Conservation (phyloP, 64 coral and sea anemone species). For the Actinia tenebrosa region DNA sequence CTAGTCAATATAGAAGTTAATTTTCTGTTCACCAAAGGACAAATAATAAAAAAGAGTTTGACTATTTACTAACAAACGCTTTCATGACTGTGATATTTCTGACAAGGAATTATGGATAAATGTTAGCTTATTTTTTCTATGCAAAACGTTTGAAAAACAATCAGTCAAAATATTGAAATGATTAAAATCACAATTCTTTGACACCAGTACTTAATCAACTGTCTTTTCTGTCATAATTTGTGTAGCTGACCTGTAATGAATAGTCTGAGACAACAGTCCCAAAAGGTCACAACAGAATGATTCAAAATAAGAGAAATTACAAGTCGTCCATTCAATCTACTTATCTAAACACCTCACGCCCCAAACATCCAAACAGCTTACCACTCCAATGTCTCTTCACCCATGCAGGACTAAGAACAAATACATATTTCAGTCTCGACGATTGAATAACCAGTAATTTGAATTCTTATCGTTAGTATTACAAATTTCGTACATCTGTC, state of each 20-base stretch:
- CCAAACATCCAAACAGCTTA: neutral
- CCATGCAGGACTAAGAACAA: neutral
- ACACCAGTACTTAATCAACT: too few relatives aligned
- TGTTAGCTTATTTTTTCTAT: neutral
- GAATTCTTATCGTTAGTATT: neutral
- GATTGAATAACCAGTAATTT: neutral
- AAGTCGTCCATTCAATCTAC: neutral
- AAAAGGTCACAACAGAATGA: neutral
- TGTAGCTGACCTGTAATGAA: neutral
- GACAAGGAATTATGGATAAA: neutral
- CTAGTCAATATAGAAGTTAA: neutral
- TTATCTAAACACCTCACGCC: constrained; percentile 22
- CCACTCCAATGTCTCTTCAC: neutral
- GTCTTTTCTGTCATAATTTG: neutral
- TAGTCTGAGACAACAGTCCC: neutral
- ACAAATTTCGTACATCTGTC: neutral
- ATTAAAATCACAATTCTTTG: neutral
- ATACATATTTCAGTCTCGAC: too few relatives aligned
- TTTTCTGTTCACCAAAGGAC: neutral
- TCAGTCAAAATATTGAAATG: neutral
- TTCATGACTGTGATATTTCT: too few relatives aligned
- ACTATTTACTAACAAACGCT: too few relatives aligned
- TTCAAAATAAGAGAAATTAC: constrained; percentile 1
- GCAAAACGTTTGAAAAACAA: neutral
- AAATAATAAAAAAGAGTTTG: neutral